These are phyloP conservation scores for Drosophila mayri DNA, from an alignment of 1,140 invertebrate genomes.

Conservation along the genomic window DNA sequence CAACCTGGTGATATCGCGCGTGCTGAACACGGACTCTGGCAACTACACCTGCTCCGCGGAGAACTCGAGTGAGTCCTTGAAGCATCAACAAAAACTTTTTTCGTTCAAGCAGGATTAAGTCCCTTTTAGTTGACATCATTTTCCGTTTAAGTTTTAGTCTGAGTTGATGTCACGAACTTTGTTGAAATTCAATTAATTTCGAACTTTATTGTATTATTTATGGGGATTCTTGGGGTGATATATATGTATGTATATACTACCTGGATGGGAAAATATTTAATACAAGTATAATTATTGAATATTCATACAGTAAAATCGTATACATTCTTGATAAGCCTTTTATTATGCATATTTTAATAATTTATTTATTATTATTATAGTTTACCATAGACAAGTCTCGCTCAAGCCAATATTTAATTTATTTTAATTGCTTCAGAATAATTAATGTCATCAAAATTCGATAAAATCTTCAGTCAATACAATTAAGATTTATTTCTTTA, in stretches of 20 bases:
- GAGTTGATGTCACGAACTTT: slow-evolving; percentile 7
- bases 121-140: slow-evolving; percentile 5
- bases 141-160: not conserved
- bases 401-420: not conserved
- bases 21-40: slow-evolving; percentile 91
- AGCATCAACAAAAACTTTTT: not conserved
- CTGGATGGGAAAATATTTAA: not conserved
- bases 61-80: slow-evolving; percentile 86
- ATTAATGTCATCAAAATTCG: not conserved
- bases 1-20: slow-evolving; percentile 92
- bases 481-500: not conserved
- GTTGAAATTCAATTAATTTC: slow-evolving; percentile 3
- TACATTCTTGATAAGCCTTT: not conserved
- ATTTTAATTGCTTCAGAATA: not conserved
- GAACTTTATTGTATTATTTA: not conserved
- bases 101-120: not conserved
- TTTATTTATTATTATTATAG: not conserved
- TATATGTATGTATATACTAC: not conserved
- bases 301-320: not conserved
- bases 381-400: too few relatives aligned
- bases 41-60: slow-evolving; percentile 94
- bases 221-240: not conserved
- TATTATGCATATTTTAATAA: not conserved
- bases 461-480: not conserved
- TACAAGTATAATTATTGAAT: not conserved